A percentile compares a stretch with the other conserved stretches of the same genome.
Conservation (phyloP, 2,888 invertebrate genomes). For the Julus scandinavius region DNA sequence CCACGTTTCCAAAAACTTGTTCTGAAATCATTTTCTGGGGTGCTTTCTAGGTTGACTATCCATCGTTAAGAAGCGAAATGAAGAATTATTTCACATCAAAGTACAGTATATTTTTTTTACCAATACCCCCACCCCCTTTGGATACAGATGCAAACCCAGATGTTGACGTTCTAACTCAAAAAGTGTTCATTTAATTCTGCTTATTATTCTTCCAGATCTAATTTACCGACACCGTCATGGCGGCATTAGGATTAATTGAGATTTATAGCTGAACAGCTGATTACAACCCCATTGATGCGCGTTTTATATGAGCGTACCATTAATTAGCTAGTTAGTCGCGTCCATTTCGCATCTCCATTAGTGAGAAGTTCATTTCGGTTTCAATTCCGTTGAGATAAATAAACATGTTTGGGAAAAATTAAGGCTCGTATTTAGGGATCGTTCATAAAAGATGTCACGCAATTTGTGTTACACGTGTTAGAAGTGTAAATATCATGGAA, state of each 20-base stretch:
- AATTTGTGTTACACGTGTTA: neutral
- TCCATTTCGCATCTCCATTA: neutral
- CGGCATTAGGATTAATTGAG: constrained; percentile 5
- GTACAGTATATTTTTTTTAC: neutral
- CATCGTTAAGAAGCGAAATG: neutral
- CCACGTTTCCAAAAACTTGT: neutral
- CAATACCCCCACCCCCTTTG: neutral
- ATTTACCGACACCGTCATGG: constrained; percentile 39
- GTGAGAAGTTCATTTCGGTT: neutral
- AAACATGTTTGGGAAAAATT: neutral
- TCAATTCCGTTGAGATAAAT: neutral
- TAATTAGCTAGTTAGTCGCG: constrained; percentile 23
- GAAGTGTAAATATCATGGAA: no score
- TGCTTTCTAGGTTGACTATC: neutral
- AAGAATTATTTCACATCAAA: constrained; percentile 30
- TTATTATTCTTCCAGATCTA: neutral
- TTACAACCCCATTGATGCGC: neutral
- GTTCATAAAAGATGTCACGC: neutral
- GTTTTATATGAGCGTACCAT: constrained; percentile 15
- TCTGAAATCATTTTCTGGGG: neutral
- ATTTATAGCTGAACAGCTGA: neutral
- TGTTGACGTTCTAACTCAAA: constrained; percentile 14
- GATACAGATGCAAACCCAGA: neutral
- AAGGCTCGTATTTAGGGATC: neutral
- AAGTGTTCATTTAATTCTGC: neutral